These are phyloP conservation scores for Boloria selene DNA, from an alignment of 2,888 invertebrate genomes.

Conservation along the genomic window DNA sequence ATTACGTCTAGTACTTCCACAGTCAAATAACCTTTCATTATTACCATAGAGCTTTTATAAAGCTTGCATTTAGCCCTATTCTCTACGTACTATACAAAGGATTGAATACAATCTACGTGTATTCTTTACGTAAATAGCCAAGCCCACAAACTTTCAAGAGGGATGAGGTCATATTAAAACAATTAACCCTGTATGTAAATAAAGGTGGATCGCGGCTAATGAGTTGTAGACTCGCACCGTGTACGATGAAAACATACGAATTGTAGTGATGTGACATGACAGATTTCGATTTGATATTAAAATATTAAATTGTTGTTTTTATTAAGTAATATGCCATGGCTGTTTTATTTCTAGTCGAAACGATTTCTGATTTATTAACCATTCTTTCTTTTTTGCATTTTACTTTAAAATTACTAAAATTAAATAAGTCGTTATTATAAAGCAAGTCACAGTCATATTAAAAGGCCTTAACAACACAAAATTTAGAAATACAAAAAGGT, in stretches of 20 bases:
- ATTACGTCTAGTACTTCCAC: too few relatives aligned
- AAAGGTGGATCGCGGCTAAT: slow-evolving; percentile 67
- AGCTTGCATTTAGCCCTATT: background rate
- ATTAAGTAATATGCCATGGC: background rate
- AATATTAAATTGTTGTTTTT: background rate
- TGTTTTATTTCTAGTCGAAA: too few relatives aligned
- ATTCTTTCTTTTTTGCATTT: too few relatives aligned
- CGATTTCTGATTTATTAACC: too few relatives aligned
- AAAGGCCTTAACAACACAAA: too few relatives aligned
- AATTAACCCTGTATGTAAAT: slow-evolving; percentile 69
- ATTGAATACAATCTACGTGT: background rate
- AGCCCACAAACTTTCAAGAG: slow-evolving; percentile 25
- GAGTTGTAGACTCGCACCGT: slow-evolving; percentile 66
- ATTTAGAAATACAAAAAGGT: too few relatives aligned
- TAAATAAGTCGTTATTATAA: too few relatives aligned
- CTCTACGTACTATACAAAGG: background rate
- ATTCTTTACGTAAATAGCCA: slow-evolving; percentile 11
- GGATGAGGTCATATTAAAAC: slow-evolving; percentile 57
- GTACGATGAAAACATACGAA: slow-evolving; percentile 62
- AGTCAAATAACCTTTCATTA: background rate
- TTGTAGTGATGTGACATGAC: slow-evolving; percentile 47
- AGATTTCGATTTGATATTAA: background rate
- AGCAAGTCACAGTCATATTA: too few relatives aligned
- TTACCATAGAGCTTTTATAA: background rate
- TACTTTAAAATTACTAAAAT: too few relatives aligned